phyloP scores from a whole-genome alignment of 2,888 invertebrate genomes.

The Aspidiotus rigidus region DNA sequence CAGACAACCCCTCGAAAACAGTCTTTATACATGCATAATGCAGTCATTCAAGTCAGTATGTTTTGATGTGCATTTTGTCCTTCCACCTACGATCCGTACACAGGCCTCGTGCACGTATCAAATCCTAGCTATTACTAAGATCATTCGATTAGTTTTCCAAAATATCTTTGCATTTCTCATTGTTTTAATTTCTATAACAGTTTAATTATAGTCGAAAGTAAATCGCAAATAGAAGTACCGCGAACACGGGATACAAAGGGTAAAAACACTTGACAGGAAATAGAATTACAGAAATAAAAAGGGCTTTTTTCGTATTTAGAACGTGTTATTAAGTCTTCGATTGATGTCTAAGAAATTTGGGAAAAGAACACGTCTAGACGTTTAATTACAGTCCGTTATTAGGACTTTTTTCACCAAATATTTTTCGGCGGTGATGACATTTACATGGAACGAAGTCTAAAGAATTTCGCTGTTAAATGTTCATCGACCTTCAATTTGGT shows the following conservation, averaged over 20 bases:
- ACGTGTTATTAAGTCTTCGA: slow-evolving; percentile 28
- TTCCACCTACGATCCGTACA: not conserved
- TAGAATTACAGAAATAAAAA: slow-evolving; percentile 12
- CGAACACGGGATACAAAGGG: slow-evolving; percentile 5
- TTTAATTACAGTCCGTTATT: slow-evolving; percentile 29
- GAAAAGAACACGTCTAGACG: slow-evolving; percentile 22
- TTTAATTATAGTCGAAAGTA: slow-evolving; percentile 27
- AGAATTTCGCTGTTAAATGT: not conserved
- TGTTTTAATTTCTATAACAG: slow-evolving; percentile 3
- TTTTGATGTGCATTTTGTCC: not conserved
- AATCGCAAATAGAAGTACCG: slow-evolving; percentile 18
- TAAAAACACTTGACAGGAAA: slow-evolving; percentile 17
- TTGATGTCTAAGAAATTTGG: slow-evolving; percentile 13
- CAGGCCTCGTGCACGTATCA: too few relatives aligned
- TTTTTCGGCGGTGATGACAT: slow-evolving; percentile 5
- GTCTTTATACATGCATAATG: not conserved
- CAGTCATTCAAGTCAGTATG: not conserved
- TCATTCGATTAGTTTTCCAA: too few relatives aligned
- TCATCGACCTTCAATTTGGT: slow-evolving; percentile 4
- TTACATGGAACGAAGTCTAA: not conserved
- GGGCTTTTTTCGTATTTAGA: slow-evolving; percentile 21
- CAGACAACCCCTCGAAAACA: slow-evolving; percentile 8
- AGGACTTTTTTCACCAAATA: slow-evolving; percentile 14
- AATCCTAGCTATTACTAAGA: too few relatives aligned
- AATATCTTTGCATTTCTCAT: too few relatives aligned